Evolutionary conservation across 2,113 vertebrate genomes (phyloP).

Genomic region (Petromus typicus): DNA sequence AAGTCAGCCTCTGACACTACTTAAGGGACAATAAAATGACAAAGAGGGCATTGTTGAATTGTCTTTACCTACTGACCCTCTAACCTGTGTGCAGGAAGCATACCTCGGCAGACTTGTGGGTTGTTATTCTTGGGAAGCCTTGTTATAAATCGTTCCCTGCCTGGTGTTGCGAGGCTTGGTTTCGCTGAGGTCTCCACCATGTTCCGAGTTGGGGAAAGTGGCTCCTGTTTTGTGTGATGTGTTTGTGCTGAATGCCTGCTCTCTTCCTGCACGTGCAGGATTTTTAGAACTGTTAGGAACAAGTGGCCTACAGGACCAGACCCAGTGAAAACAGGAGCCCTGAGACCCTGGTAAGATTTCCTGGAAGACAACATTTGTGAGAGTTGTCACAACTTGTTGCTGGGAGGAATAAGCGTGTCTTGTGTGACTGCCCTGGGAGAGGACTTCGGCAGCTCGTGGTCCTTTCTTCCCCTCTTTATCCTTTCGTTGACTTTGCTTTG

Average conservation of each 20-base stretch:
- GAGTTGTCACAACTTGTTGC: background rate
- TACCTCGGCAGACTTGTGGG: background rate
- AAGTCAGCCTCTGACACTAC: background rate
- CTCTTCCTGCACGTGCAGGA: background rate
- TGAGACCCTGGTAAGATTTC: background rate
- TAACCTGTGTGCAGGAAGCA: background rate
- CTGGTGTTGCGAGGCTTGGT: background rate
- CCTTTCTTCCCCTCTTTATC: background rate
- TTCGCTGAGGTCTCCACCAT: background rate
- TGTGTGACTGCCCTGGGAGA: background rate
- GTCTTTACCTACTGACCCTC: background rate
- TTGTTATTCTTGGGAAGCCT: background rate
- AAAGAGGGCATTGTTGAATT: background rate
- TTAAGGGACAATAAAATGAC: background rate
- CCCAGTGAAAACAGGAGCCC: background rate
- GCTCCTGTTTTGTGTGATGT: background rate
- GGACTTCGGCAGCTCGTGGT: background rate
- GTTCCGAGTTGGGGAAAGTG: background rate
- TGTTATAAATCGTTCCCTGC: background rate
- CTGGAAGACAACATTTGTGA: background rate
- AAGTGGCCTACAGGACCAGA: background rate
- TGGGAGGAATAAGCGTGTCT: background rate
- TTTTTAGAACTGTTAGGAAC: background rate
- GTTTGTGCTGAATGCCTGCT: background rate
- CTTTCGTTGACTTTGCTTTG: background rate